A percentile compares a stretch with the other conserved stretches of the same genome.
Evolutionary conservation across 2,888 invertebrate species (phyloP).

Genomic region (Stenotaenia linearis): DNA sequence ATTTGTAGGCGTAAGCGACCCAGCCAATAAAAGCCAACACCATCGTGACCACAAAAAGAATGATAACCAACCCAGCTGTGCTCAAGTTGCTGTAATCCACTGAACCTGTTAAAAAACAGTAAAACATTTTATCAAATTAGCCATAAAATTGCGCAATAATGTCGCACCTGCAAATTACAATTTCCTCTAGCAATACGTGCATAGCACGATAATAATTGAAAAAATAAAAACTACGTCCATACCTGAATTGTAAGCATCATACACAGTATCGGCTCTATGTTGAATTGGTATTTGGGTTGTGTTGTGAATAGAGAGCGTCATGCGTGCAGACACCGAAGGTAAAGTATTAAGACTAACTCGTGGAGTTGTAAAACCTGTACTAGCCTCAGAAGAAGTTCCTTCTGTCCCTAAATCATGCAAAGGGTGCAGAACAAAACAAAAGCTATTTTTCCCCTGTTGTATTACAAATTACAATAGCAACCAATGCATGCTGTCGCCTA

Average conservation of each 20-base stretch:
- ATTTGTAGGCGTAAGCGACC: constrained; percentile 89
- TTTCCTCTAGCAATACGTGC: background rate
- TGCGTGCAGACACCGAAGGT: background rate
- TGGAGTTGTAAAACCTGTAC: background rate
- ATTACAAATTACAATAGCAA: background rate
- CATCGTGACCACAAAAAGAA: constrained; percentile 64
- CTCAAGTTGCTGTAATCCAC: constrained; percentile 45
- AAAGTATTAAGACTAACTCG: background rate
- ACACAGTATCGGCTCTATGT: background rate
- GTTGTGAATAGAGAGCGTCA: constrained; percentile 24
- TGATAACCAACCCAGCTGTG: constrained; percentile 59
- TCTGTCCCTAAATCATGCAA: background rate
- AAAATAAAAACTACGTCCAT: background rate
- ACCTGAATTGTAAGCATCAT: background rate
- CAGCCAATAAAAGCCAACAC: constrained; percentile 66
- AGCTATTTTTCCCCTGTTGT: background rate
- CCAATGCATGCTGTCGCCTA: background rate
- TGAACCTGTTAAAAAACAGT: background rate
- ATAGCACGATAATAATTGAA: background rate
- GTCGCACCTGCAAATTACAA: background rate
- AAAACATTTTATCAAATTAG: background rate
- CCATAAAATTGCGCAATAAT: background rate
- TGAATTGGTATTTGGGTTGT: background rate
- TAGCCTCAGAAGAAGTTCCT: background rate
- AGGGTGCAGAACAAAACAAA: background rate